These are phyloP conservation scores for Lagocephalus sceleratus DNA, from an alignment of 2,797 vertebrate genomes.

Conservation along the genomic window DNA sequence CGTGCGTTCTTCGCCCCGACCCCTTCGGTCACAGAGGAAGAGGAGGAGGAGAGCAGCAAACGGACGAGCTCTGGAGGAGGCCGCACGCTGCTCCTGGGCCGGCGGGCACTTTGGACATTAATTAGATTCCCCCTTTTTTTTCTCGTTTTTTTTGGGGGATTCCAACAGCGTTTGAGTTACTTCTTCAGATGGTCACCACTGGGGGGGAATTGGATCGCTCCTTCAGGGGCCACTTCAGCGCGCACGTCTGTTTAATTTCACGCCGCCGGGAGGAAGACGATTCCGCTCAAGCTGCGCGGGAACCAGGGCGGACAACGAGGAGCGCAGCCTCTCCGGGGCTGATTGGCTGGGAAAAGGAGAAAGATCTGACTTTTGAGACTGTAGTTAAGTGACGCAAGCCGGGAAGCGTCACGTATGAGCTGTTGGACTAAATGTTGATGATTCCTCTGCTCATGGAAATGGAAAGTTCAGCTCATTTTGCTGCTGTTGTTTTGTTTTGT, in stretches of 20 bases:
- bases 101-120: slow-evolving; percentile 26
- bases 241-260: slow-evolving; percentile 63
- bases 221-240: slow-evolving; percentile 37
- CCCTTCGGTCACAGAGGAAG: slow-evolving; percentile 16
- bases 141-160: too few species aligned
- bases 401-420: too few species aligned
- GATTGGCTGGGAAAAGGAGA: too few species aligned
- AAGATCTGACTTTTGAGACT: too few species aligned
- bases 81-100: slow-evolving; percentile 44
- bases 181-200: slow-evolving; percentile 44
- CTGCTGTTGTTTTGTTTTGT: too few species aligned
- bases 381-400: too few species aligned
- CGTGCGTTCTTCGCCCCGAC: slow-evolving; percentile 1
- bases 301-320: slow-evolving; percentile 31
- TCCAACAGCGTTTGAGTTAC: slow-evolving; percentile 51
- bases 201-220: slow-evolving; percentile 52
- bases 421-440: too few species aligned
- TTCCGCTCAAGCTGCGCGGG: slow-evolving; percentile 35
- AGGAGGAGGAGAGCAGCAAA: slow-evolving; percentile 10
- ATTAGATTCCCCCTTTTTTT: slow-evolving; percentile 64
- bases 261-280: slow-evolving; percentile 30
- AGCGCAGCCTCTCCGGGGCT: slow-evolving; percentile 23
- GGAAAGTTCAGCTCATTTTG: too few species aligned
- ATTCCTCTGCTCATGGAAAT: too few species aligned
- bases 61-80: slow-evolving; percentile 14